Conservation (phyloP, 2,888 invertebrate species). For the Matsumyia berberina region DNA sequence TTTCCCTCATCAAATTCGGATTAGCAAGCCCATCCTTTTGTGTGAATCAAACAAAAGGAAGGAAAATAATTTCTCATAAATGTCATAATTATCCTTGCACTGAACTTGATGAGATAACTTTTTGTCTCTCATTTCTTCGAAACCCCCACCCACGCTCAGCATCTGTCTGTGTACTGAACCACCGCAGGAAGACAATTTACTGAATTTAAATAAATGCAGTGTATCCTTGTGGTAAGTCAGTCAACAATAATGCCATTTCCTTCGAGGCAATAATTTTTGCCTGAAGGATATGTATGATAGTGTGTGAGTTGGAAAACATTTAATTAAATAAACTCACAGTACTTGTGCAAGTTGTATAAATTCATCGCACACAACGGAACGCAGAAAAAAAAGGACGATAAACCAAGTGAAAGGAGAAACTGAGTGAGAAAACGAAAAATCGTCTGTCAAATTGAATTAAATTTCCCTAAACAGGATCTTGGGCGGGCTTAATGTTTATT, state of each 20-base stretch:
- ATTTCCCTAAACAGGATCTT: conserved; percentile 7
- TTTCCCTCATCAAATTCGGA: conserved; percentile 50
- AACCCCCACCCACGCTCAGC: neutral
- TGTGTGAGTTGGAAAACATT: conserved; percentile 12
- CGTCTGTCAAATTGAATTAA: conserved; percentile 31
- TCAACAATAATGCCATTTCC: conserved; percentile 13
- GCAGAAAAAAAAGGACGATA: neutral
- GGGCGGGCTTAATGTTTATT: conserved; percentile 2
- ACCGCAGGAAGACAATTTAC: conserved; percentile 3
- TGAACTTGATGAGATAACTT: conserved; percentile 18
- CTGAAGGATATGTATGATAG: neutral
- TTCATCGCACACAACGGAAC: too few species aligned
- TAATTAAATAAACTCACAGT: conserved; percentile 21
- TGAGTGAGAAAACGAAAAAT: neutral
- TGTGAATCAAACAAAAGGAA: neutral
- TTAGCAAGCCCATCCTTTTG: conserved; percentile 41
- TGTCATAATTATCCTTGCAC: conserved; percentile 20
- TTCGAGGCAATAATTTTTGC: neutral
- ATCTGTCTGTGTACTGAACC: too few species aligned
- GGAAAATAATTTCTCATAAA: conserved; percentile 26
- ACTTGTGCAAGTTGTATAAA: neutral
- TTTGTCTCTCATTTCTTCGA: neutral
- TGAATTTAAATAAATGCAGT: conserved; percentile 7
- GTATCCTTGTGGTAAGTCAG: conserved; percentile 4
- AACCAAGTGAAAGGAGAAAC: neutral